phyloP scores from a whole-genome alignment of 2,113 vertebrate species.

The Tragelaphus imberbis region DNA sequence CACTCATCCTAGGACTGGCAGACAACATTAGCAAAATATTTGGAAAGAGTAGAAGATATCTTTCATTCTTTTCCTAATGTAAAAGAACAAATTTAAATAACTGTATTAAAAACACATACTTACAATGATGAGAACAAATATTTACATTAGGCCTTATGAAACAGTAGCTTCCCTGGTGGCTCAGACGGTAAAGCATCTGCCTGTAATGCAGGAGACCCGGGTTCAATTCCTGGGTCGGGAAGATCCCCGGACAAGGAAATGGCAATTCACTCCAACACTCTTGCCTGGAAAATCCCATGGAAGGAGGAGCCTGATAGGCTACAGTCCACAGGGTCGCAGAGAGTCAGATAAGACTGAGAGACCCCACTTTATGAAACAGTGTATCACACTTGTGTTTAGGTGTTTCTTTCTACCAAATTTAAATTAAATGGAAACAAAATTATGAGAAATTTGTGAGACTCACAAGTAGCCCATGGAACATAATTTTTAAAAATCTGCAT shows the following conservation, averaged over 20 bases:
- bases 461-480: too few relatives aligned
- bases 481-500: neutral
- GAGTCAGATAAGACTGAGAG: too few relatives aligned
- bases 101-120: neutral
- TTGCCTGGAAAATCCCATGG: too few relatives aligned
- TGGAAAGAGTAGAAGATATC: constrained; percentile 97
- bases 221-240: too few relatives aligned
- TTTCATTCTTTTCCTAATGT: constrained; percentile 93
- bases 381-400: neutral
- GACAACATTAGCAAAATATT: constrained; percentile 97
- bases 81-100: constrained; percentile 43
- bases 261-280: too few relatives aligned
- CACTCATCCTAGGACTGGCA: constrained; percentile 98
- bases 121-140: neutral
- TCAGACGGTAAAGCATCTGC: too few relatives aligned
- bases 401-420: neutral
- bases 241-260: too few relatives aligned
- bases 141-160: neutral
- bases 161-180: neutral
- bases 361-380: neutral
- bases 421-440: neutral
- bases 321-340: too few relatives aligned
- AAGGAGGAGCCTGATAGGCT: too few relatives aligned
- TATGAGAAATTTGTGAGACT: neutral
- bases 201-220: too few relatives aligned